Percentiles rank a stretch among this genome's conserved stretches.
These are phyloP conservation scores for Drosophila putrida DNA, from an alignment of 2,888 invertebrate species.

Conservation along the genomic window DNA sequence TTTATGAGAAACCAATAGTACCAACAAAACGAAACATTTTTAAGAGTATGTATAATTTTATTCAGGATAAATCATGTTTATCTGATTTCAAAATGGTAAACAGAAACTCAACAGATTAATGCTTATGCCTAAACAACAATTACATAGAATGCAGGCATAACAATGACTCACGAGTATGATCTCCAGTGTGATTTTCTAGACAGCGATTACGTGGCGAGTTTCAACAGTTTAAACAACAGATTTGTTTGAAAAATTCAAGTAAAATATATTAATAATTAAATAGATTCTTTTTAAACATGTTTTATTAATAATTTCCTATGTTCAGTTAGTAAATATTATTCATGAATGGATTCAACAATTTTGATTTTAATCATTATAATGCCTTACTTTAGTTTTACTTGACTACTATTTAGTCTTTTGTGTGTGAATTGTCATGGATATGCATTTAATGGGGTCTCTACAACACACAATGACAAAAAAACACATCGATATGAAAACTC, in stretches of 20 bases:
- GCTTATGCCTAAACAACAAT: constrained; percentile 19
- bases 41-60: not conserved
- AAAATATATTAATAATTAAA: constrained; percentile 39
- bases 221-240: constrained; percentile 46
- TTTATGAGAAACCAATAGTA: not conserved
- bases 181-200: constrained; percentile 75
- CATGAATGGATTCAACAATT: constrained; percentile 34
- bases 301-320: constrained; percentile 59
- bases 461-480: constrained; percentile 37
- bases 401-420: constrained; percentile 39
- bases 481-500: constrained; percentile 53
- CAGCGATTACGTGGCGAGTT: constrained; percentile 66
- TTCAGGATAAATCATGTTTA: constrained; percentile 1
- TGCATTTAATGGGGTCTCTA: constrained; percentile 35
- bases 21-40: not conserved
- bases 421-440: constrained; percentile 16
- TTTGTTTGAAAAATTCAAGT: constrained; percentile 45
- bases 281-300: constrained; percentile 21
- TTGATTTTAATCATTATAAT: constrained; percentile 4
- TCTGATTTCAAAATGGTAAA: constrained; percentile 11
- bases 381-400: constrained; percentile 26
- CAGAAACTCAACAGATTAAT: constrained; percentile 5
- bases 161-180: constrained; percentile 76
- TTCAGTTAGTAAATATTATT: constrained; percentile 68
- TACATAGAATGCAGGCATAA: constrained; percentile 45